A percentile compares a stretch with the other conserved stretches of the same genome.
These are phyloP conservation scores for Sander vitreus DNA, from an alignment of 2,113 vertebrate genomes.

Conservation along the genomic window DNA sequence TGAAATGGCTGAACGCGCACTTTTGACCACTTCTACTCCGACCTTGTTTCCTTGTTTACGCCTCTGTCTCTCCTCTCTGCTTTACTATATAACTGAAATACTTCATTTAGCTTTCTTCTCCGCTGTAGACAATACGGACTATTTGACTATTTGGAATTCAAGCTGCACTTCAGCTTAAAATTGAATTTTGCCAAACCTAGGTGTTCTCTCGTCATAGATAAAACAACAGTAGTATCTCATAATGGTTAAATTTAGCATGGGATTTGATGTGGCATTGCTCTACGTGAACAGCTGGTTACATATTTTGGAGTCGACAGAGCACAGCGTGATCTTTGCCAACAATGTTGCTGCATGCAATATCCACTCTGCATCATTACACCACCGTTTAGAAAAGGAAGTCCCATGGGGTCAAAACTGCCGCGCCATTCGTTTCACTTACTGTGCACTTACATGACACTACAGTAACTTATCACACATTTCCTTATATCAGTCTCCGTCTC, in stretches of 20 bases:
- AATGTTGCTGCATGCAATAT: conserved; percentile 67
- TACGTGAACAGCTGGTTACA: conserved; percentile 55
- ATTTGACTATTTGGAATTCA: neutral
- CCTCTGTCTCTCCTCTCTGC: too few species aligned
- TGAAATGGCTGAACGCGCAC: too few species aligned
- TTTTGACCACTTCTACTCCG: too few species aligned
- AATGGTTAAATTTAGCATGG: conserved; percentile 45
- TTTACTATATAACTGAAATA: too few species aligned
- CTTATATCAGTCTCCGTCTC: conserved; percentile 47
- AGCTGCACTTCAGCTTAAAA: neutral
- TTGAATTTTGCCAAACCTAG: neutral
- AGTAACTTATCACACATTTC: conserved; percentile 70
- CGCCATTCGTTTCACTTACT: conserved; percentile 71
- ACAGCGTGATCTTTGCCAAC: conserved; percentile 67
- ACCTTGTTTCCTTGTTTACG: too few species aligned
- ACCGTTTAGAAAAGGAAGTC: conserved; percentile 56
- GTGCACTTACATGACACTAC: conserved; percentile 48
- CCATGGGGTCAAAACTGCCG: conserved; percentile 65
- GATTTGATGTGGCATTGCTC: conserved; percentile 50
- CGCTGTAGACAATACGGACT: neutral
- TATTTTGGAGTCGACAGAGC: conserved; percentile 75
- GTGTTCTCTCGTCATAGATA: neutral
- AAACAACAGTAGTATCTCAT: conserved; percentile 16
- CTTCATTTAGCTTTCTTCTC: neutral
- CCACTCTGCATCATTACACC: conserved; percentile 73